A percentile compares a stretch with the other conserved stretches of the same genome.
Evolutionary conservation across 2,888 invertebrate species (phyloP).

Genomic region (Crepidodera aurea): DNA sequence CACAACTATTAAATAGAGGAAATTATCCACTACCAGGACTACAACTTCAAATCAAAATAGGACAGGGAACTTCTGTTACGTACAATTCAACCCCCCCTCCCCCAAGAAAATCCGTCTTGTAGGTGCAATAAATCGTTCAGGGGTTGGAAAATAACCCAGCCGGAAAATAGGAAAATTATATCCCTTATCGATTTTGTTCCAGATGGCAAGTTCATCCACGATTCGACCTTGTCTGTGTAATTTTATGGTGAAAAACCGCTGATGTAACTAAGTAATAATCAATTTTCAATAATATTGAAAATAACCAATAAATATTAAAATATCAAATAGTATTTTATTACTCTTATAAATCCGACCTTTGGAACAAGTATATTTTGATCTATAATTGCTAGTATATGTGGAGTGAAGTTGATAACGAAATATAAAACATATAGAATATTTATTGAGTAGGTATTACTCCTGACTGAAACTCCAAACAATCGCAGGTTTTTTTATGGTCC

Average conservation of each 20-base stretch:
- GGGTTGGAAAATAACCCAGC: not conserved
- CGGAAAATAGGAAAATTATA: constrained; percentile 21
- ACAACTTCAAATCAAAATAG: not conserved
- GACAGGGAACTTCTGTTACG: not conserved
- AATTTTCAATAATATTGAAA: not conserved
- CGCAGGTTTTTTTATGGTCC: too few species aligned
- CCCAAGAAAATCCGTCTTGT: not conserved
- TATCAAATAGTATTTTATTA: too few species aligned
- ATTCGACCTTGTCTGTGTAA: not conserved
- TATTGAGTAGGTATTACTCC: too few species aligned
- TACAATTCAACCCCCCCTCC: not conserved
- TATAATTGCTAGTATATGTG: too few species aligned
- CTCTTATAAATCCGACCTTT: too few species aligned
- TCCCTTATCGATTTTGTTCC: constrained; percentile 21
- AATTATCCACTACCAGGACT: too few species aligned
- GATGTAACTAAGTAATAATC: not conserved
- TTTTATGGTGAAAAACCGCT: not conserved
- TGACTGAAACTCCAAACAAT: too few species aligned
- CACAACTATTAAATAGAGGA: too few species aligned
- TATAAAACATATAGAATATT: too few species aligned
- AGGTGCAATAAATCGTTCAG: not conserved
- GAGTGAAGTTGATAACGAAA: too few species aligned
- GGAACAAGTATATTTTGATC: too few species aligned
- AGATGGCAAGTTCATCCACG: constrained; percentile 14
- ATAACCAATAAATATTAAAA: too few species aligned